Evolutionary conservation across 1,140 invertebrate genomes (phyloP).

Genomic region (Orchesella cincta): DNA sequence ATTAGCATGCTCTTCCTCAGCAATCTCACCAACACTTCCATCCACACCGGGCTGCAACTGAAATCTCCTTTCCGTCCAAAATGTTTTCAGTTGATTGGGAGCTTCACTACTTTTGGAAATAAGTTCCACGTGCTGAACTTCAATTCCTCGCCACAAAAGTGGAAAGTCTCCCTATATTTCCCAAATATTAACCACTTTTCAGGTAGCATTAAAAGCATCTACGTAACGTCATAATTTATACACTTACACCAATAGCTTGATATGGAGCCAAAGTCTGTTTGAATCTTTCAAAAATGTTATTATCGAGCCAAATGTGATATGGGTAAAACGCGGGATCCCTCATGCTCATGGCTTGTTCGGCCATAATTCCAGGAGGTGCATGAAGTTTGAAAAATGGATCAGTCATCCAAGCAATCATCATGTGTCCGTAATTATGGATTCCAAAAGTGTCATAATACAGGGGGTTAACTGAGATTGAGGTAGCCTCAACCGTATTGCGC

Average conservation of each 20-base stretch:
- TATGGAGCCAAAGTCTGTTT: not conserved
- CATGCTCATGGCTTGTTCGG: not conserved
- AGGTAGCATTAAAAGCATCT: not conserved
- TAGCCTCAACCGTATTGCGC: constrained; percentile 8
- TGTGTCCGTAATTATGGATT: constrained; percentile 3
- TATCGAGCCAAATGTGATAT: constrained; percentile 5
- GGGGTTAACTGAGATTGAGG: not conserved
- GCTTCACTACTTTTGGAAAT: not conserved
- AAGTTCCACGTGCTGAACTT: constrained; percentile 13
- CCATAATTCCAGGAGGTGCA: not conserved
- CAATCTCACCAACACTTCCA: not conserved
- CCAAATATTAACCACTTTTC: not conserved
- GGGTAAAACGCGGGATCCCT: constrained; percentile 17
- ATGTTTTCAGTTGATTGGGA: constrained; percentile 11
- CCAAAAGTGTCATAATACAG: constrained; percentile 24
- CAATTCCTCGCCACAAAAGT: constrained; percentile 4
- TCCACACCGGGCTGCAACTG: not conserved
- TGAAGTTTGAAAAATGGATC: constrained; percentile 11
- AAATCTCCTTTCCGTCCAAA: constrained; percentile 3
- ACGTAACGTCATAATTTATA: not conserved
- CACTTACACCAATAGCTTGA: constrained; percentile 14
- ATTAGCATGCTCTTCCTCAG: not conserved
- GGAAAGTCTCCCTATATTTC: not conserved
- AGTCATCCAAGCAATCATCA: not conserved
- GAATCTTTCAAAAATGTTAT: constrained; percentile 20